Conservation (phyloP, 2,797 vertebrate species). For the Hapalemur alaotrensis region DNA sequence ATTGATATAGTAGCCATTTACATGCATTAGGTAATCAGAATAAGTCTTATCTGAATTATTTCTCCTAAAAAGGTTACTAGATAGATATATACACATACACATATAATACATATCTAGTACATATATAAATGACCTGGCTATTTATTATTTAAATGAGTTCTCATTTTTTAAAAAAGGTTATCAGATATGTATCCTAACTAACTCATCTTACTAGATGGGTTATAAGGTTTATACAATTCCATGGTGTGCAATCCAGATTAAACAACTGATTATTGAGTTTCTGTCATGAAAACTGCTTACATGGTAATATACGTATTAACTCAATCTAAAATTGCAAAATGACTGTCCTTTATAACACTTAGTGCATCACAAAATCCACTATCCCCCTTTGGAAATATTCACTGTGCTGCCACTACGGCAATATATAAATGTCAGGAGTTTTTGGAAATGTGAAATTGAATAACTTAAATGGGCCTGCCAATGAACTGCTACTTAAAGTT, state of each 20-base stretch:
- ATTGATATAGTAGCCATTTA: not conserved
- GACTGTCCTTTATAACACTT: conserved; percentile 74
- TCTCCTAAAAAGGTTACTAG: not conserved
- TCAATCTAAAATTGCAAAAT: conserved; percentile 80
- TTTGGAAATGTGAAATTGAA: conserved; percentile 47
- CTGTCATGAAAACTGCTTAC: conserved; percentile 79
- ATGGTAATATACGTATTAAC: conserved; percentile 74
- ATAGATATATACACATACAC: not conserved
- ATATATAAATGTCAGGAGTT: conserved; percentile 41
- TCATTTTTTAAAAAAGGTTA: not conserved
- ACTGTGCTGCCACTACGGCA: conserved; percentile 36
- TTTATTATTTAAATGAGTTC: conserved; percentile 11
- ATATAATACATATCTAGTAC: not conserved
- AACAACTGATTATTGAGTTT: conserved; percentile 78
- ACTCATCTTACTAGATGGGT: not conserved
- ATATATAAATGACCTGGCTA: not conserved
- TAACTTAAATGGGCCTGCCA: conserved; percentile 37
- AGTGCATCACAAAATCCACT: conserved; percentile 56
- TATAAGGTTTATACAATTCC: conserved; percentile 35
- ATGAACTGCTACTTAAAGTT: not conserved
- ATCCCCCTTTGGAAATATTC: conserved; percentile 61
- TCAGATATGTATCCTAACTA: not conserved
- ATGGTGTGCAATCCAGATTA: conserved; percentile 64
- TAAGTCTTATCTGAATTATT: not conserved
- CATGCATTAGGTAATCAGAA: not conserved